Evolutionary conservation across 2,888 invertebrate species (phyloP).

Genomic region (Macaria notata): DNA sequence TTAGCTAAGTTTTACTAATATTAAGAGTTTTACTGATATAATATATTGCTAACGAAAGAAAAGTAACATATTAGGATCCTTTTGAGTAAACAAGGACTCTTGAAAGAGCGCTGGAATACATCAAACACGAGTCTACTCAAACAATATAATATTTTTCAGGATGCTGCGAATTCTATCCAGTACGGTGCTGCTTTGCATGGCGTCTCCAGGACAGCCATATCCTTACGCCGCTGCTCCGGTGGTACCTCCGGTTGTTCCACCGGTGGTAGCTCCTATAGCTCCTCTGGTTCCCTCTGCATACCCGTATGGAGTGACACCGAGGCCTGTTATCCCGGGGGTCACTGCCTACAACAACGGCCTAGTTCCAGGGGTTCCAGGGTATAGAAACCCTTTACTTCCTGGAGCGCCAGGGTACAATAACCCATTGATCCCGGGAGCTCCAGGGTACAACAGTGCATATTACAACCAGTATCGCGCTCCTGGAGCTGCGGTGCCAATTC

Average conservation of each 20-base stretch:
- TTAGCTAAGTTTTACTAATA: background rate
- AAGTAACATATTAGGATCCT: background rate
- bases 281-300: conserved; percentile 6
- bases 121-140: no score
- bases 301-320: conserved; percentile 35
- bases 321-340: conserved; percentile 28
- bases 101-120: no score
- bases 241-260: conserved; percentile 29
- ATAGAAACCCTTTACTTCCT: conserved; percentile 9
- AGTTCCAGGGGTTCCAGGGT: conserved; percentile 36
- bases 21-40: no score
- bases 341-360: conserved; percentile 42
- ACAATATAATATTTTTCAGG: conserved; percentile 1
- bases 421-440: conserved; percentile 38
- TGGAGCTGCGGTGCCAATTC: conserved; percentile 71
- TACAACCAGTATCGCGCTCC: conserved; percentile 45
- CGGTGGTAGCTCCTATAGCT: conserved; percentile 24
- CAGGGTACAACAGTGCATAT: conserved; percentile 49
- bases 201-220: conserved; percentile 32
- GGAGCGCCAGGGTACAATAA: conserved; percentile 40
- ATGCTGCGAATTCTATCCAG: conserved; percentile 5
- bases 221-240: conserved; percentile 34
- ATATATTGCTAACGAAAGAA: background rate
- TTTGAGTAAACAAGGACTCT: background rate
- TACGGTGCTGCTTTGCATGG: conserved; percentile 36